These are phyloP conservation scores for Lamellibrachia columna DNA, from an alignment of 2,888 invertebrate species.

Conservation along the genomic window DNA sequence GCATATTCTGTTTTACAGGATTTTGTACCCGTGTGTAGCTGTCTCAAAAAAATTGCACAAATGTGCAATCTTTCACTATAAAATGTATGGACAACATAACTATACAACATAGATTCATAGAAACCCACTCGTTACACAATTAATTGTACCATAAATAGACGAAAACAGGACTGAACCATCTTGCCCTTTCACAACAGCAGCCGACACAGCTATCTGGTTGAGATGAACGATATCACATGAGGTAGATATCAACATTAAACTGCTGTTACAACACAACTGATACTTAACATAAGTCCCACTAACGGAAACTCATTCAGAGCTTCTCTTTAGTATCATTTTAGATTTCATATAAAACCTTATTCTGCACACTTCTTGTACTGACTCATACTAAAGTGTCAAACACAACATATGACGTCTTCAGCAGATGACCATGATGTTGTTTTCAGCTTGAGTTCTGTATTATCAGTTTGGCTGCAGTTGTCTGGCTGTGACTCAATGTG, in stretches of 20 bases:
- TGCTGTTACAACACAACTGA: background rate
- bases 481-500: background rate
- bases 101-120: background rate
- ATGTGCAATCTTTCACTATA: background rate
- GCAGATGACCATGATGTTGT: background rate
- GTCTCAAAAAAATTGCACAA: background rate
- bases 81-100: background rate
- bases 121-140: background rate
- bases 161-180: background rate
- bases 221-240: constrained; percentile 1
- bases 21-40: background rate
- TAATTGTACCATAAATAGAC: constrained; percentile 10
- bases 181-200: background rate
- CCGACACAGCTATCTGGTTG: background rate
- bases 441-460: background rate
- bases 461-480: background rate
- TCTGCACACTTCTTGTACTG: background rate
- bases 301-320: background rate
- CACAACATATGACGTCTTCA: background rate
- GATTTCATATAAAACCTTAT: background rate
- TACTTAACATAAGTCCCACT: background rate
- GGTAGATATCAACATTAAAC: constrained; percentile 16
- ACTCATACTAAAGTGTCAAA: background rate
- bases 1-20: background rate
- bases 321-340: background rate